Conservation (phyloP, 1,140 invertebrate genomes). For the Drosophila ananassae region DNA sequence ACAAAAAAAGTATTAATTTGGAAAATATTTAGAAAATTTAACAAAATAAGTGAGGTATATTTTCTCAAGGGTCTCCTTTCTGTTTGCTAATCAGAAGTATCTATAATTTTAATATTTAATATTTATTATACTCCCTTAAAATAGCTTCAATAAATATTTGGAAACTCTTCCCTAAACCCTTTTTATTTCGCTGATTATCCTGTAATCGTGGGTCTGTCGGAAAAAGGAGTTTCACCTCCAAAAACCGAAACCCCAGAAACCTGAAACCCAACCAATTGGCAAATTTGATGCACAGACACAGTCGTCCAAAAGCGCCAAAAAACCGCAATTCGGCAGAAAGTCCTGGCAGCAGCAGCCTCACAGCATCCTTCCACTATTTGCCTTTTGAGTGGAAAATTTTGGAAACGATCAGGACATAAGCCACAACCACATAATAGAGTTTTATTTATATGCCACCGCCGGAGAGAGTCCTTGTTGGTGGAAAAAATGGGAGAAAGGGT, state of each 20-base stretch:
- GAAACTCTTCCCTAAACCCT: not conserved
- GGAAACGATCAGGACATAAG: conserved; percentile 70
- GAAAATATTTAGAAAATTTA: too few relatives aligned
- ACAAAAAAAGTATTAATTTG: too few relatives aligned
- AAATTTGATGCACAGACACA: conserved; percentile 30
- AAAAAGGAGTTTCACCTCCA: not conserved
- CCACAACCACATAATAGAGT: conserved; percentile 77
- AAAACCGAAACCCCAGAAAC: conserved; percentile 10
- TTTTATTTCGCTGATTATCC: conserved; percentile 16
- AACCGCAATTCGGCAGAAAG: conserved; percentile 35
- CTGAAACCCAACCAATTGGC: conserved; percentile 28
- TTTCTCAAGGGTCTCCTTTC: too few relatives aligned
- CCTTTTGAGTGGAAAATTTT: conserved; percentile 47
- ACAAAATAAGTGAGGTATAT: too few relatives aligned
- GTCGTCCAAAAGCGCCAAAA: conserved; percentile 21
- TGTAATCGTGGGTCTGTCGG: not conserved
- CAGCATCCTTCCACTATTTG: not conserved
- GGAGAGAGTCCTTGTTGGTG: not conserved
- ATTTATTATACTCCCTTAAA: too few relatives aligned
- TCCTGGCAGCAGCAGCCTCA: not conserved
- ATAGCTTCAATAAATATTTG: not conserved
- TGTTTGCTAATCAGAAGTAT: too few relatives aligned
- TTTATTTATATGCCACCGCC: conserved; percentile 53
- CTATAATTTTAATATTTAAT: too few relatives aligned
- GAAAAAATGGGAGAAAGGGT: conserved; percentile 9